Base-by-base conservation (phyloP, 2,888 invertebrate genomes). In the Scelioninae gen. 2 region DNA sequence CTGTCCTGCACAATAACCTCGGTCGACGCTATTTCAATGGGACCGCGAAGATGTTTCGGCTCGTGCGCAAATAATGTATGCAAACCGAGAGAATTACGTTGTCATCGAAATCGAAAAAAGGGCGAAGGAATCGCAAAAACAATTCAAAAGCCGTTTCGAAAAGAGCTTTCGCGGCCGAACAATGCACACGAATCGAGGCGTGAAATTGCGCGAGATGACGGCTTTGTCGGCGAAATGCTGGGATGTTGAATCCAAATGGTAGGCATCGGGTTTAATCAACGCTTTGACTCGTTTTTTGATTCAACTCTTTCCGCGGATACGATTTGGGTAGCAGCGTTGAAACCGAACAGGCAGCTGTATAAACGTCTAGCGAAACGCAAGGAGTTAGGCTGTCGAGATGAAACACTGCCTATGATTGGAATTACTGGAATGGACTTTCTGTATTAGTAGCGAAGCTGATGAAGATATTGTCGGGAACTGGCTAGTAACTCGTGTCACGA, bases 1-100 rank as follows among this genome's bases (percentile, higher is more conserved):
- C 81, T 79, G 81, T 81, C 81, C 79, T 77, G 80, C 78, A 78
- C 80, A 82, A 83, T 82, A 81, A 81, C 79, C 80, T 7, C 15
- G 43, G 16, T 3, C 22, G 64, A n/a, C 43, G 45, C 11, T 41
- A 57, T 61, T 60, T 50, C 53, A 37, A 37, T 46, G 50, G 39
- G n/a, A 2, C 22, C 5, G 39, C 31, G 25, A 37, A 50, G 52
- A 52, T 43, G 52, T 53, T 63, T 55, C 37, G 43, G 10, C 25
- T 64, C 43, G 43, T 52, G 70, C 50, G 41, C 18, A 15, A 70
- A 63, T 70, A 55, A 64, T 64, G 53, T 43, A 64, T 52, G 64
- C 50, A 58, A 39, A 25, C 35, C 46, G 46, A 63, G 50, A 48
- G 28, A 70, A 57, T 70, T 37, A 48, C 60, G 35, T 13, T n/a